phyloP scores from a whole-genome alignment of 2,797 vertebrate genomes.

The Neosalanx taihuensis region DNA sequence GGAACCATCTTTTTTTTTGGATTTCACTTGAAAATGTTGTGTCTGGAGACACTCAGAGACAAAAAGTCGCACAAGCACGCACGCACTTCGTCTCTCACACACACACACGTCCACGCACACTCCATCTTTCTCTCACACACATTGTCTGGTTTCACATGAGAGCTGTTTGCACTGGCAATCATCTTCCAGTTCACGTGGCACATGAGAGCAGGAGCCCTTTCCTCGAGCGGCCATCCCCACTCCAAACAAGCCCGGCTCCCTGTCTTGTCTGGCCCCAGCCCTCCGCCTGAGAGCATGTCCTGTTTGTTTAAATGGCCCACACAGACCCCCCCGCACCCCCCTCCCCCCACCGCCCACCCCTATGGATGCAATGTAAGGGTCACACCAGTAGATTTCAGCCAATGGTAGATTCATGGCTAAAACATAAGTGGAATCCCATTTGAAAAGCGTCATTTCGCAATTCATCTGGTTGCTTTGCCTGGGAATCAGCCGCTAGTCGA shows the following conservation, averaged over 20 bases:
- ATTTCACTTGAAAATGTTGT: constrained; percentile 41
- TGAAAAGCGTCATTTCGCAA: too few species aligned
- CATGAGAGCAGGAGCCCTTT: constrained; percentile 51
- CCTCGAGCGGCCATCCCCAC: constrained; percentile 36
- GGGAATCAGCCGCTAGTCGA: too few species aligned
- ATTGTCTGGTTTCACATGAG: constrained; percentile 52
- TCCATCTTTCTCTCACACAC: constrained; percentile 8
- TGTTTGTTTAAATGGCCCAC: constrained; percentile 52
- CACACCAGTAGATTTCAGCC: background rate
- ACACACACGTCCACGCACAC: constrained; percentile 11
- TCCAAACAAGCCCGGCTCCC: constrained; percentile 54
- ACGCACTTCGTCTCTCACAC: background rate
- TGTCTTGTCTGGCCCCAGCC: constrained; percentile 39
- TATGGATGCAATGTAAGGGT: background rate
- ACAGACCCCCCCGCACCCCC: background rate
- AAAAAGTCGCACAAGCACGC: background rate
- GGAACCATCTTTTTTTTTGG: constrained; percentile 60
- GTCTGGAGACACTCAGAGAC: constrained; percentile 10
- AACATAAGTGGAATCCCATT: too few species aligned
- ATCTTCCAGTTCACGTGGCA: constrained; percentile 62
- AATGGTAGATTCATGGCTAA: too few species aligned
- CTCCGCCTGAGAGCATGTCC: constrained; percentile 37
- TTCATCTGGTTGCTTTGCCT: too few species aligned
- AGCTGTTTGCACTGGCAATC: constrained; percentile 62
- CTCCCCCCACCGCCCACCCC: background rate